A percentile compares a stretch with the other conserved stretches of the same genome.
phyloP scores from a whole-genome alignment of 2,797 vertebrate species.

The Poeciliopsis infans region DNA sequence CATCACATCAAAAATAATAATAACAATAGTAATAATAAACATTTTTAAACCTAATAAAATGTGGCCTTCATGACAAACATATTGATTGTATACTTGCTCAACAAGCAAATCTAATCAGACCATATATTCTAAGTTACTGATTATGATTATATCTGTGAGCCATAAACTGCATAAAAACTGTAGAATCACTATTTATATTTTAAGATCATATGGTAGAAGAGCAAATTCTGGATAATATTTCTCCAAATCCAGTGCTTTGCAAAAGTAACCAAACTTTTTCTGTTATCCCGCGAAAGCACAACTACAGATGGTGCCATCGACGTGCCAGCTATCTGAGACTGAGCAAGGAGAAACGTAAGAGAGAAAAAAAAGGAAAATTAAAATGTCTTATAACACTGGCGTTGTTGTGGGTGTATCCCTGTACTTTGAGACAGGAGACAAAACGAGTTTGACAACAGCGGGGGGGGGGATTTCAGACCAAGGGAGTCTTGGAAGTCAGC shows the following conservation, averaged over 20 bases:
- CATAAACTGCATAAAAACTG: neutral
- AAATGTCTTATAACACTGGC: conserved; percentile 31
- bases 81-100: too few relatives aligned
- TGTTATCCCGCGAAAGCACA: neutral
- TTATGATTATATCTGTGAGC: neutral
- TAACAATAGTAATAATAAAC: too few relatives aligned
- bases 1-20: neutral
- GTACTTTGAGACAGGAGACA: conserved; percentile 37
- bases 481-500: conserved; percentile 25
- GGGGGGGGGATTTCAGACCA: conserved; percentile 1
- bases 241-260: neutral
- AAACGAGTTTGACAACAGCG: conserved; percentile 14
- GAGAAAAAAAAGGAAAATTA: neutral
- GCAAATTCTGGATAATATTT: neutral
- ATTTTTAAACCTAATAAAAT: neutral
- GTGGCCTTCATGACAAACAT: neutral
- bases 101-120: neutral
- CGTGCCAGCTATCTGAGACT: neutral
- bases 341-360: neutral
- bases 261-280: neutral
- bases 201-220: neutral
- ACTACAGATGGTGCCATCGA: neutral
- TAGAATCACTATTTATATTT: too few relatives aligned
- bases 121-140: neutral
- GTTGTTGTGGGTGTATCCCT: conserved; percentile 53